phyloP scores from a whole-genome alignment of 2,113 vertebrate genomes.

The Chaenocephalus aceratus region DNA sequence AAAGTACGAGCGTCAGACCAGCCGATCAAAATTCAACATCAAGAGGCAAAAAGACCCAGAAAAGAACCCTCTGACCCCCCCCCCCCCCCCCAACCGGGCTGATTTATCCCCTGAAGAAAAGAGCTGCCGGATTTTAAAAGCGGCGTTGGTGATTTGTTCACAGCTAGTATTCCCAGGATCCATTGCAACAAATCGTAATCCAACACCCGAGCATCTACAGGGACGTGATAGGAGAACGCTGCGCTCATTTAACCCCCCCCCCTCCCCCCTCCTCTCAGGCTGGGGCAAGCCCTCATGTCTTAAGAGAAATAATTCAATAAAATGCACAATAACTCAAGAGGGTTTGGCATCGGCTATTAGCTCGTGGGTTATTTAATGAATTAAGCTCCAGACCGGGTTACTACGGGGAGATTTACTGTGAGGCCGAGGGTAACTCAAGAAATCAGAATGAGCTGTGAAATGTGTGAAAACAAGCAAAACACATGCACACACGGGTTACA shows the following conservation, averaged over 20 bases:
- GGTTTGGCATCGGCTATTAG: slow-evolving; percentile 41
- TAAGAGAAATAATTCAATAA: slow-evolving; percentile 65
- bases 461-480: slow-evolving; percentile 13
- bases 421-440: slow-evolving; percentile 35
- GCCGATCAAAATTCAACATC: slow-evolving; percentile 57
- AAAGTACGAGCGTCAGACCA: slow-evolving; percentile 22
- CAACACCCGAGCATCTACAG: slow-evolving; percentile 79
- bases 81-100: too few species aligned
- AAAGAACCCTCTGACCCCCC: slow-evolving; percentile 23
- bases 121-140: slow-evolving; percentile 49
- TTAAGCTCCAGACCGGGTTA: slow-evolving; percentile 58
- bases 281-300: slow-evolving; percentile 38
- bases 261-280: slow-evolving; percentile 7
- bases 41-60: slow-evolving; percentile 33
- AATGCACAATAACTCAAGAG: slow-evolving; percentile 63
- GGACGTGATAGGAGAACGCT: slow-evolving; percentile 78
- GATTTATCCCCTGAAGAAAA: slow-evolving; percentile 64
- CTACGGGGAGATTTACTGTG: slow-evolving; percentile 40
- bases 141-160: slow-evolving; percentile 76
- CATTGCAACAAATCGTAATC: slow-evolving; percentile 78
- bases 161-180: slow-evolving; percentile 77
- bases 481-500: neutral
- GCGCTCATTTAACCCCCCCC: slow-evolving; percentile 65
- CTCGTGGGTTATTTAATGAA: slow-evolving; percentile 51
- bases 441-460: slow-evolving; percentile 20